Percentiles rank a stretch among this genome's conserved stretches.
phyloP scores from a whole-genome alignment of 2,113 vertebrate genomes.

The Lichenostomus cassidix region DNA sequence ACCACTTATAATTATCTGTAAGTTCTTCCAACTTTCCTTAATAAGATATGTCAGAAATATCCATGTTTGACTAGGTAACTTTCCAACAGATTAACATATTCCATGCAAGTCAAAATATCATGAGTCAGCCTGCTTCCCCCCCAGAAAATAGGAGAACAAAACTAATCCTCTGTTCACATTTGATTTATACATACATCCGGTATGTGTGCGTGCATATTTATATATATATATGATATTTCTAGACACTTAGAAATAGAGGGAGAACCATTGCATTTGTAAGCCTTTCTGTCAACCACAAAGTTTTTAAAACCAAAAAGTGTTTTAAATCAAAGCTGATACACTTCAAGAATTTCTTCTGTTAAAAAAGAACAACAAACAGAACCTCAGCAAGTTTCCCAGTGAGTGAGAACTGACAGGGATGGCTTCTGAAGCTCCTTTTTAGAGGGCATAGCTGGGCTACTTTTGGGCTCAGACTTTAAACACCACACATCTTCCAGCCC shows the following conservation, averaged over 20 bases:
- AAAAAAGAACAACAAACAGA: neutral
- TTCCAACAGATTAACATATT: neutral
- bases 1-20: neutral
- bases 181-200: neutral
- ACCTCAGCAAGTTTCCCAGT: neutral
- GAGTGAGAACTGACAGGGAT: neutral
- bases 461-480: neutral
- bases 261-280: neutral
- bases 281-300: neutral
- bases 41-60: neutral
- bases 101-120: neutral
- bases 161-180: neutral
- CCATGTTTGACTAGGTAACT: neutral
- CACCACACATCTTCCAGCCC: neutral
- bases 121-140: neutral
- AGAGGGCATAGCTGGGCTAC: neutral
- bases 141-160: neutral
- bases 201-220: accelerated
- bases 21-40: neutral
- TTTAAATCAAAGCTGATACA: neutral
- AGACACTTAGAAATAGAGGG: neutral
- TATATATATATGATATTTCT: neutral
- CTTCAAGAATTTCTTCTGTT: neutral
- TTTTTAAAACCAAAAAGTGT: neutral
- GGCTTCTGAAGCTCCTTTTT: neutral